Percentiles rank a stretch among this genome's conserved stretches.
phyloP scores from a whole-genome alignment of 64 coral and sea anemone genomes.

The Stichodactyla mertensii region DNA sequence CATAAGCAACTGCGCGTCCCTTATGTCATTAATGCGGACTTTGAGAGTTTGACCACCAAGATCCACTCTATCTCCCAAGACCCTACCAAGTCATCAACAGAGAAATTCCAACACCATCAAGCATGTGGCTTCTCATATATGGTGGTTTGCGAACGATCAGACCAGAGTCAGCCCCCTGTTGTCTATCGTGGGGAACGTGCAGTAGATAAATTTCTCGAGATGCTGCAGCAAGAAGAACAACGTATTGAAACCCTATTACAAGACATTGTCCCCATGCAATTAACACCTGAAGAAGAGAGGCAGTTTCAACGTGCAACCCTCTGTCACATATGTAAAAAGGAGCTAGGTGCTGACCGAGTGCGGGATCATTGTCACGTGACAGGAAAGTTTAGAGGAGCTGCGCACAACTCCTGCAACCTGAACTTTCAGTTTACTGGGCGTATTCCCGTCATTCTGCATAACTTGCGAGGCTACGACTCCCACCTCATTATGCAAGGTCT shows the following conservation, averaged over 20 bases:
- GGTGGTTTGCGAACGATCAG: not conserved
- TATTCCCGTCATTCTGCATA: conserved; percentile 52
- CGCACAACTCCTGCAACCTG: conserved; percentile 35
- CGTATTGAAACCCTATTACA: conserved; percentile 18
- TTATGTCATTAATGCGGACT: not conserved
- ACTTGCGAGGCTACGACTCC: conserved; percentile 16
- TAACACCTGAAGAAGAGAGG: conserved; percentile 18
- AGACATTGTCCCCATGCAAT: conserved; percentile 30
- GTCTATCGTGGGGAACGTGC: conserved; percentile 50
- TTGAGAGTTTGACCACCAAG: conserved; percentile 7
- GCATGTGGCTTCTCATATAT: conserved; percentile 34
- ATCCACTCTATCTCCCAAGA: conserved; percentile 16
- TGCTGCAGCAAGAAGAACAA: conserved; percentile 30
- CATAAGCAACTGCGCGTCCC: not conserved
- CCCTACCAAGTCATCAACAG: conserved; percentile 18
- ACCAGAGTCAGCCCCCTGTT: conserved; percentile 20
- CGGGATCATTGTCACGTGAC: conserved; percentile 35
- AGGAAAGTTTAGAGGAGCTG: conserved; percentile 43
- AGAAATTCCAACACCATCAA: conserved; percentile 44
- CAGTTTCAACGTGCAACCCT: conserved; percentile 27
- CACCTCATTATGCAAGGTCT: conserved; percentile 33
- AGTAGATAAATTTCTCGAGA: conserved; percentile 42
- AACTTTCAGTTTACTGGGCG: conserved; percentile 21
- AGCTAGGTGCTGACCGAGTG: not conserved
- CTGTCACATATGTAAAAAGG: not conserved